phyloP scores from a whole-genome alignment of 2,113 vertebrate species.

The human (Homo sapiens) region DNA sequence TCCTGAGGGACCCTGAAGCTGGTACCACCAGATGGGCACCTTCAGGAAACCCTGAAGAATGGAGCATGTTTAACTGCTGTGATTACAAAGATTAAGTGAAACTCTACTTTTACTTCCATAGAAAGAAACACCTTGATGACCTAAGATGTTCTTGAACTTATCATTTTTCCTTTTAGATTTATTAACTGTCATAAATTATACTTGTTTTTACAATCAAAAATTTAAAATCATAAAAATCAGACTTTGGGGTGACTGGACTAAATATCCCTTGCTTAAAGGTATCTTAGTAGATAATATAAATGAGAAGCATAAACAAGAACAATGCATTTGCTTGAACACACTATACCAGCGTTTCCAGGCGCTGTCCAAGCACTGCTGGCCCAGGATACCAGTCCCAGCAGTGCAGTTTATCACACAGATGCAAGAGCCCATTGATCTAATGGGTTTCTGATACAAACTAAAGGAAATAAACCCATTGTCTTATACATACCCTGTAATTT shows the following conservation, averaged over 20 bases:
- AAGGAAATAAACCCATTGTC: background rate
- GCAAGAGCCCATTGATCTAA: background rate
- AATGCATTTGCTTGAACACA: background rate
- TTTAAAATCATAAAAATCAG: background rate
- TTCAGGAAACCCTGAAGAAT: conserved; percentile 90
- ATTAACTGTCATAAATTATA: background rate
- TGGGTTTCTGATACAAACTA: background rate
- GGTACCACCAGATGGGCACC: conserved; percentile 89
- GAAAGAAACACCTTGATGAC: background rate
- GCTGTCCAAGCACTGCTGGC: background rate
- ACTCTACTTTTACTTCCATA: background rate
- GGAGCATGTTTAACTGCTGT: background rate
- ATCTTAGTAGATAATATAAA: background rate
- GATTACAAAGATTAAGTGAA: background rate
- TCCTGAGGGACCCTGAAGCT: conserved; percentile 48
- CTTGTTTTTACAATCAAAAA: background rate
- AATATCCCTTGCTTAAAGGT: background rate
- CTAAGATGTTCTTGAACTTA: background rate
- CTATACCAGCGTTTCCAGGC: background rate
- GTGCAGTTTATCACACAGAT: background rate
- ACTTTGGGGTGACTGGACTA: background rate
- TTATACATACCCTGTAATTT: background rate
- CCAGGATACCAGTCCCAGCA: rapidly evolving
- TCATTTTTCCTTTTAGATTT: background rate
- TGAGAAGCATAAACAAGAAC: background rate